A percentile compares a stretch with the other conserved stretches of the same genome.
Conservation (phyloP, 2,113 vertebrate genomes). For the Eidolon helvum region DNA sequence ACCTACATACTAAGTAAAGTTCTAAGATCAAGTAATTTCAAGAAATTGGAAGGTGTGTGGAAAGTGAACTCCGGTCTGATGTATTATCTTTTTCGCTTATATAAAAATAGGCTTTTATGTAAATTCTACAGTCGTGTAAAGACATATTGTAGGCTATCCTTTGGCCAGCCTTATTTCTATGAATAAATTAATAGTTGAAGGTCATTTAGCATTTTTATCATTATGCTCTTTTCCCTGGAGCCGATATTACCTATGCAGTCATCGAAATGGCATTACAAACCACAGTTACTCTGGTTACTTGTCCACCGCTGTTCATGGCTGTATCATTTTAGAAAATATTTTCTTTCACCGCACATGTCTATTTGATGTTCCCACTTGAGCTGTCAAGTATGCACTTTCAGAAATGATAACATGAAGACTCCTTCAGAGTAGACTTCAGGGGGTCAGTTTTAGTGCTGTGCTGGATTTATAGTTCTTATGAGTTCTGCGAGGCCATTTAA, state of each 20-base stretch:
- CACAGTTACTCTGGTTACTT: neutral
- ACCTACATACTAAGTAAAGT: neutral
- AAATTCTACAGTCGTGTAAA: neutral
- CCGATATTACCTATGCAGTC: neutral
- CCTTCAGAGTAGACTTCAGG: neutral
- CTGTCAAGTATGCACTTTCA: neutral
- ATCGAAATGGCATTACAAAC: neutral
- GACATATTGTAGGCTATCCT: neutral
- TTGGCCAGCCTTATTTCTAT: neutral
- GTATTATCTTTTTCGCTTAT: neutral
- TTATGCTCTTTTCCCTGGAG: neutral
- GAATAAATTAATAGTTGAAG: neutral
- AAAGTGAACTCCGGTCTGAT: neutral
- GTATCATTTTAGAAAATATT: neutral
- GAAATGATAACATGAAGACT: neutral
- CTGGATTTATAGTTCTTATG: conserved; percentile 5
- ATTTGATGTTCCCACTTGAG: neutral
- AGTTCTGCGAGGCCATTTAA: conserved; percentile 51
- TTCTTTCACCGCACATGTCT: neutral
- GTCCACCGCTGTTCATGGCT: neutral
- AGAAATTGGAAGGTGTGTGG: neutral
- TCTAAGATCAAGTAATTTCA: neutral
- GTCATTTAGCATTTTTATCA: neutral
- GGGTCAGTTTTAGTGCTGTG: neutral
- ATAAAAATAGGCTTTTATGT: neutral